phyloP scores from a whole-genome alignment of 2,888 invertebrate species.

The Cantharis rustica region DNA sequence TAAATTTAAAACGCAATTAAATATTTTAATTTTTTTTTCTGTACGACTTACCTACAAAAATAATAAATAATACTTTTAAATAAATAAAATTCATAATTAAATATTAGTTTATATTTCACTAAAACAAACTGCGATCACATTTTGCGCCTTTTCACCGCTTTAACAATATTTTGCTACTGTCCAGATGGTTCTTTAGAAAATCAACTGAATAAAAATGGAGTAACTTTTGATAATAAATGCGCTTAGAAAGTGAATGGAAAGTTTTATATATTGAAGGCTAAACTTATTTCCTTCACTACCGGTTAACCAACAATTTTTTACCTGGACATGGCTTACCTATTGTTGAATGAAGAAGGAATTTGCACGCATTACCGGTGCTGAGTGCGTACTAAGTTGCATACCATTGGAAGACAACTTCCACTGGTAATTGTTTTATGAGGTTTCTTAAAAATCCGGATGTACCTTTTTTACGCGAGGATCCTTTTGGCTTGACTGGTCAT shows the following conservation, averaged over 20 bases:
- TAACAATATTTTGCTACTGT: conserved; percentile 22
- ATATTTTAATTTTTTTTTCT: not conserved
- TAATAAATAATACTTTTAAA: conserved; percentile 9
- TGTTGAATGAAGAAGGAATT: conserved; percentile 21
- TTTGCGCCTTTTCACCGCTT: conserved; percentile 20
- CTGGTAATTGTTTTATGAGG: not conserved
- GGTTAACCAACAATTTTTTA: conserved; percentile 17
- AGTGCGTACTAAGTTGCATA: not conserved
- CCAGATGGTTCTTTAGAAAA: conserved; percentile 30
- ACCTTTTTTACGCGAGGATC: no score
- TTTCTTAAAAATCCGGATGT: not conserved
- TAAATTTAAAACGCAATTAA: not conserved
- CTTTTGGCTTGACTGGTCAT: no score
- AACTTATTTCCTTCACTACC: conserved; percentile 24
- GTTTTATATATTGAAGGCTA: conserved; percentile 14
- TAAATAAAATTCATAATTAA: conserved; percentile 22
- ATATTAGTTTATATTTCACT: conserved; percentile 11
- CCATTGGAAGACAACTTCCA: conserved; percentile 35
- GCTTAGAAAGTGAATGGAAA: conserved; percentile 43
- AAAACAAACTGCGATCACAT: conserved; percentile 24
- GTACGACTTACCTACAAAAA: conserved; percentile 13
- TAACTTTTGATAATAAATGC: conserved; percentile 34
- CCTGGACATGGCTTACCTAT: conserved; percentile 16
- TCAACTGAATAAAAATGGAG: conserved; percentile 18
- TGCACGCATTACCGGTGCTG: not conserved